Evolutionary conservation across 2,888 invertebrate genomes (phyloP), one percentile per base, ranked within the genome.

Genomic region (Unio pictorum): DNA sequence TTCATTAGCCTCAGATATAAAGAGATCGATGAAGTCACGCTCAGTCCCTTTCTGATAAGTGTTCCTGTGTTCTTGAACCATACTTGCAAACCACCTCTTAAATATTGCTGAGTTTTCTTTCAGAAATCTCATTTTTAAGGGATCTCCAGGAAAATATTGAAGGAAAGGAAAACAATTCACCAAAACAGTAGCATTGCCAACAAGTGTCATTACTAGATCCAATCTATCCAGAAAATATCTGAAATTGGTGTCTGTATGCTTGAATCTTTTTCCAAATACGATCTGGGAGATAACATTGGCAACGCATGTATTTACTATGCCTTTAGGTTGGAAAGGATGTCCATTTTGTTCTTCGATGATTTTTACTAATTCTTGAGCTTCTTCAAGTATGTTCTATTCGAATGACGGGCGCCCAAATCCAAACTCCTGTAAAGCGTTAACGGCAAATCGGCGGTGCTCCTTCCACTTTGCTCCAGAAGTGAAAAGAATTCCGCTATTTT

Each of bases 221-320:
- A 74, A 18, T 3, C 56, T 17, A 4, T 68, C 57, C 30, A 79
- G n/a, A 34, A 69, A 71, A 59, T 69, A 62, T 30, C 30, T 61
- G 54, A 81, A 76, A 23, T 61, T 64, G 57, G 26, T 8, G 57
- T 81, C 71, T 4, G 65, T 64, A 58, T 75, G 68, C 11, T 71
- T 71, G 26, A 64, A 67, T 20, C 75, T 30, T 18, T 68, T 64
- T 17, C 79, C 74, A 58, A 73, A 65, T 8, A 74, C 30, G 18
- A 82, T 68, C 6, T 70, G 69, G 56, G 72, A 78, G 11, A 82
- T 81, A 8, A 82, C 68, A 63, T 80, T 81, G 1, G 78, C 76
- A 5, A 81, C 72, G n/a, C 78, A 74, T 3, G 68, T 67, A 2
- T 64, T 64, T 0, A 79, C 64, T 6, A 71, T 28, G 1, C 69